Percentiles rank a stretch among this genome's conserved stretches.
phyloP scores from a whole-genome alignment of 2,113 vertebrate genomes.

The Climacteris rufus region DNA sequence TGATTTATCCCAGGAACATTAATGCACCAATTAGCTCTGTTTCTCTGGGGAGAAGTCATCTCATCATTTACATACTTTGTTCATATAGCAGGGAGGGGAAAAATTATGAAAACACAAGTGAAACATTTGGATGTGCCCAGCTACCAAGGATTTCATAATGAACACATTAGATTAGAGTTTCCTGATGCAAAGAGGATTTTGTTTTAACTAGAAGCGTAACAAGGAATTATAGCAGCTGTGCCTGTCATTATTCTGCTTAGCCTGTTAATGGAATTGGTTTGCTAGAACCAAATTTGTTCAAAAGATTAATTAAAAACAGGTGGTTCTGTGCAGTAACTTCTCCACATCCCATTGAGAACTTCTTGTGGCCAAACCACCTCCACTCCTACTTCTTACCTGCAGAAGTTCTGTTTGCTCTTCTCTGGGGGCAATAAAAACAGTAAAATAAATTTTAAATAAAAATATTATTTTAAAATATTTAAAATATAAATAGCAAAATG shows the following conservation, averaged over 20 bases:
- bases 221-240: constrained; percentile 45
- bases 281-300: constrained; percentile 12
- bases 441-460: too few relatives aligned
- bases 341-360: not conserved
- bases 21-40: not conserved
- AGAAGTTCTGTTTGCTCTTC: not conserved
- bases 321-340: not conserved
- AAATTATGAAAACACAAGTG: not conserved
- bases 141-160: not conserved
- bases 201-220: constrained; percentile 15
- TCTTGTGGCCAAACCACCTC: not conserved
- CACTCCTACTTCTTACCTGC: not conserved
- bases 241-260: constrained; percentile 44
- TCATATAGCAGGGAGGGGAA: not conserved
- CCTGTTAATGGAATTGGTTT: constrained; percentile 19
- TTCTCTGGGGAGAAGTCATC: not conserved
- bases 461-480: too few relatives aligned
- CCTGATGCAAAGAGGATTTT: constrained; percentile 21
- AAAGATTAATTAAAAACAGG: constrained; percentile 42
- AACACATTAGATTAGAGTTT: not conserved
- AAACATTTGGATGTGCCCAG: not conserved
- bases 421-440: not conserved
- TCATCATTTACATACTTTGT: not conserved
- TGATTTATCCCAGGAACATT: not conserved
- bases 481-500: too few relatives aligned